Percentiles rank a stretch among this genome's conserved stretches.
Evolutionary conservation across 2,797 vertebrate genomes (phyloP).

Genomic region (Cichlasoma orientale): DNA sequence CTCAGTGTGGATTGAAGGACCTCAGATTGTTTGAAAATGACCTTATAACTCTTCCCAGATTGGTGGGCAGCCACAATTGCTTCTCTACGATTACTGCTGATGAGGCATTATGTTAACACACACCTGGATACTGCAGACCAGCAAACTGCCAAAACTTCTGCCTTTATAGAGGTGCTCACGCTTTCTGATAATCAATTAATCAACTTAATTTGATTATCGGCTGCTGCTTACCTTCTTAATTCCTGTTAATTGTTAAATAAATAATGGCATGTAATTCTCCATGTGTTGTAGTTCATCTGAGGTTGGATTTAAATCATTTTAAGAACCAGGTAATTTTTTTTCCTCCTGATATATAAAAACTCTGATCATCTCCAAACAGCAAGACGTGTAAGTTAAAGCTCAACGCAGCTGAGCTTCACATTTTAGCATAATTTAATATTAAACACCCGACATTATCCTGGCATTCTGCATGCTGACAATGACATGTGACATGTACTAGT

Average conservation of each 20-base stretch:
- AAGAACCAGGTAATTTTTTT: background rate
- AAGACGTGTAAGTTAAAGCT: too few relatives aligned
- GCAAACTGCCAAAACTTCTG: background rate
- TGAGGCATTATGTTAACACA: background rate
- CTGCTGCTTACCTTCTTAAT: background rate
- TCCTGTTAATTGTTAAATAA: too few relatives aligned
- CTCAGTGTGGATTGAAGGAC: background rate
- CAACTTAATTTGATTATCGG: too few relatives aligned
- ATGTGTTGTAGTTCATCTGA: background rate
- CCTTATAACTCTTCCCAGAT: background rate
- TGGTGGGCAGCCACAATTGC: background rate
- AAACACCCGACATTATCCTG: background rate
- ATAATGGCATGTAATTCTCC: background rate
- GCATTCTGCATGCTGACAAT: background rate
- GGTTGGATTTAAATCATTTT: background rate
- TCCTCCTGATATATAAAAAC: background rate
- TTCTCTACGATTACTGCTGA: background rate
- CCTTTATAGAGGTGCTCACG: background rate
- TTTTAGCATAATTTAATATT: background rate
- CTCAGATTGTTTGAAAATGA: background rate
- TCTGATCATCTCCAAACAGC: background rate
- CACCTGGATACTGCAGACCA: background rate
- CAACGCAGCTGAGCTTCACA: background rate
- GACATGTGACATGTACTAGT: background rate
- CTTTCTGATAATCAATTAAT: background rate